Conservation (phyloP, 2,888 invertebrate genomes). For the Merodon equestris region DNA sequence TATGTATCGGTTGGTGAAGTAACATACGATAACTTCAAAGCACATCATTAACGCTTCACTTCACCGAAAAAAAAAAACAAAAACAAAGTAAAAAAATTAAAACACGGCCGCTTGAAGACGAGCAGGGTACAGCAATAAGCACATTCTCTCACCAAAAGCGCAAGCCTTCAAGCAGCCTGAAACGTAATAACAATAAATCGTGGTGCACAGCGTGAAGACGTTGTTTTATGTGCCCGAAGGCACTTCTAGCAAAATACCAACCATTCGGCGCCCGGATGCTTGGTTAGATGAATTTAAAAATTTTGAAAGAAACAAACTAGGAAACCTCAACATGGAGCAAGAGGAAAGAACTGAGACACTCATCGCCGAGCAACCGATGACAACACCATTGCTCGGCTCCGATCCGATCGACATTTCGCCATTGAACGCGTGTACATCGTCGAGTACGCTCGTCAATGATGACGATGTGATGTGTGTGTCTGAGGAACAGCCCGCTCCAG, state of each 20-base stretch:
- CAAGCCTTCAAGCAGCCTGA: neutral
- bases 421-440: slow-evolving; percentile 57
- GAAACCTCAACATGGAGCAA: slow-evolving; percentile 55
- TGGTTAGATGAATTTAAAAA: slow-evolving; percentile 66
- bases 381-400: slow-evolving; percentile 52
- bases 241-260: slow-evolving; percentile 54
- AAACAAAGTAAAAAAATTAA: too few relatives aligned
- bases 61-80: too few relatives aligned
- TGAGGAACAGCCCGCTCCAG: slow-evolving; percentile 52
- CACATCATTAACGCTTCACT: neutral
- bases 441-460: slow-evolving; percentile 54
- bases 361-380: slow-evolving; percentile 46
- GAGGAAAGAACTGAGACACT: slow-evolving; percentile 41
- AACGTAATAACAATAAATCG: neutral
- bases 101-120: neutral
- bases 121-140: slow-evolving; percentile 9
- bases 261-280: slow-evolving; percentile 54
- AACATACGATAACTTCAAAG: slow-evolving; percentile 3
- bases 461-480: slow-evolving; percentile 56
- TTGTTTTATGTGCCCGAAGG: slow-evolving; percentile 55
- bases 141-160: slow-evolving; percentile 1
- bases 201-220: slow-evolving; percentile 38
- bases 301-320: slow-evolving; percentile 35
- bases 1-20: slow-evolving; percentile 28
- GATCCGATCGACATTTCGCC: slow-evolving; percentile 64